A percentile compares a stretch with the other conserved stretches of the same genome.
phyloP scores from a whole-genome alignment of 2,113 vertebrate genomes.

The Esox niger region DNA sequence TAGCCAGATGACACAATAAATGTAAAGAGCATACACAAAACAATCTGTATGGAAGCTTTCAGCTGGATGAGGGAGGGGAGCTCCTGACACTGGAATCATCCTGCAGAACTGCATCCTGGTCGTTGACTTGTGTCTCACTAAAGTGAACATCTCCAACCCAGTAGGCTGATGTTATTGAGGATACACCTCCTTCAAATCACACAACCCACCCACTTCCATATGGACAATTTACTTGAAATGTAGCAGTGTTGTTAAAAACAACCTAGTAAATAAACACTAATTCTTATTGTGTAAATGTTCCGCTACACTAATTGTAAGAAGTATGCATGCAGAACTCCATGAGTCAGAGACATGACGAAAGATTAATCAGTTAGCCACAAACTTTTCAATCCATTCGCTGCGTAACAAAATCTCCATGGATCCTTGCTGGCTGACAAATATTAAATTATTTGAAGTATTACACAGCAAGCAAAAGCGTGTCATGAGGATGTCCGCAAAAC shows the following conservation, averaged over 20 bases:
- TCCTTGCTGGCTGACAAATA: constrained; percentile 29
- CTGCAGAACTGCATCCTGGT: too few relatives aligned
- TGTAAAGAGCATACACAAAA: too few relatives aligned
- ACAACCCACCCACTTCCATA: neutral
- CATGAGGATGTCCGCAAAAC: too few relatives aligned
- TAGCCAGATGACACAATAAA: too few relatives aligned
- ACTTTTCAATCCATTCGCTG: constrained; percentile 51
- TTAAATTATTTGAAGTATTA: neutral
- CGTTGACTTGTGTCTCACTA: too few relatives aligned
- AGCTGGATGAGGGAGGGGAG: too few relatives aligned
- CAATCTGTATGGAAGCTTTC: too few relatives aligned
- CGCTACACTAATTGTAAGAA: neutral
- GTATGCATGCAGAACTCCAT: neutral
- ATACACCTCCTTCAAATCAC: too few relatives aligned
- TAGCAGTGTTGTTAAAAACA: neutral
- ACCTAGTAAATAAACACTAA: constrained; percentile 49
- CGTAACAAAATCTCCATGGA: constrained; percentile 50
- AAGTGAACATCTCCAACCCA: too few relatives aligned
- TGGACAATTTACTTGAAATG: constrained; percentile 9
- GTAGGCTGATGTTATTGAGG: too few relatives aligned
- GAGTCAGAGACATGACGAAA: constrained; percentile 9
- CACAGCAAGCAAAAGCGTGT: too few relatives aligned
- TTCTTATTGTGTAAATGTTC: constrained; percentile 46
- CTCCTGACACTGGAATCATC: too few relatives aligned
- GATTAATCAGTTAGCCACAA: constrained; percentile 52